These are phyloP conservation scores for Cepphus grylle DNA, from an alignment of 2,113 vertebrate genomes.

Conservation along the genomic window DNA sequence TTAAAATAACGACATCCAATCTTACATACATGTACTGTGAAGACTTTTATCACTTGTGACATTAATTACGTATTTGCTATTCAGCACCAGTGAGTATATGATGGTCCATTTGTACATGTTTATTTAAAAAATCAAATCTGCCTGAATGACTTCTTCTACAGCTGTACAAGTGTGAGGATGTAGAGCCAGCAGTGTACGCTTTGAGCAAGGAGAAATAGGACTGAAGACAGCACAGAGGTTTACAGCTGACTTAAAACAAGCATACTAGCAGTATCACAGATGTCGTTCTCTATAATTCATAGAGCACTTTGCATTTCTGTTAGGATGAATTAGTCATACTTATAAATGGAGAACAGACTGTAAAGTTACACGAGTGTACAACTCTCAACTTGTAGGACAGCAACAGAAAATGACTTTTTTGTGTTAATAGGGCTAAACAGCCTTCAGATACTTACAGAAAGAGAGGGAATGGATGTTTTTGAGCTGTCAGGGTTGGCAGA, in stretches of 20 bases:
- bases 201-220: not conserved
- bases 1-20: not conserved
- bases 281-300: constrained; percentile 29
- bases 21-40: rapidly evolving
- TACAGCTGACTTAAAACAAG: not conserved
- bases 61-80: not conserved
- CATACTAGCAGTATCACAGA: not conserved
- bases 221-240: not conserved
- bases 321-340: not conserved
- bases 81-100: not conserved
- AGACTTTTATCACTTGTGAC: not conserved
- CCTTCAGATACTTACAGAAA: not conserved
- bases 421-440: not conserved
- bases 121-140: not conserved
- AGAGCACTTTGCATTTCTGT: constrained; percentile 10
- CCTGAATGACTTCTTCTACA: not conserved
- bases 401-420: not conserved
- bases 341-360: not conserved
- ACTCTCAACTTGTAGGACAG: not conserved
- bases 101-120: not conserved
- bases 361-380: not conserved
- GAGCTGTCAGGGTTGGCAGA: not conserved
- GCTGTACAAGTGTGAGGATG: not conserved
- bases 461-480: not conserved
- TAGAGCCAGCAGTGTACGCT: not conserved